Base-by-base conservation (phyloP, 37 sponge, comb jelly and placozoan species). In the Petrosia ficiformis region DNA sequence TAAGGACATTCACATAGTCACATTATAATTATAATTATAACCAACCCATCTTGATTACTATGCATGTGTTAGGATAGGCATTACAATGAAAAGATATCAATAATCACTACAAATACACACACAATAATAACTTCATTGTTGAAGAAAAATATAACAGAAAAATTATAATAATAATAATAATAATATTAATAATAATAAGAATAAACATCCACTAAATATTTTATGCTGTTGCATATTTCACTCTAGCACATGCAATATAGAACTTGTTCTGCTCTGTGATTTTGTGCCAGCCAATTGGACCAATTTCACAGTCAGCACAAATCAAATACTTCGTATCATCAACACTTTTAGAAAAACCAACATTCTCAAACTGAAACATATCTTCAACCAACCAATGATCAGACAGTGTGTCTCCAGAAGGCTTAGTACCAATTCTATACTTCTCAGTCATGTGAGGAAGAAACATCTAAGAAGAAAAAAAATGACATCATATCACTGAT, bases 281-380 rank as follows among this genome's bases (percentile, higher is more conserved):
- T 39, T 89, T 79, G 43, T 91, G 87, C 86, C 86, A 90, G n/a
- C 99, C 99, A 43, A 99, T 79, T 0, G 99, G 99, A 2, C 99
- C 99, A 4, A 95, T 86, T 81, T 99, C 99, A 68, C 99, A 99
- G 74, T 99, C 99, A 3, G 99, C 96, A 89, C 99, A 99, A 8
- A 87, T 76, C 36, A 99, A 73, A 74, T 87, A 99, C 79, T 93
- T 84, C 59, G 76, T 66, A 3, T 71, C 76, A 1, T 77, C 83
- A 33, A 96, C 92, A 32, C 77, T 71, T 57, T 89, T 87, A 19
- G 97, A 84, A 67, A 99, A 90, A 4, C 99, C 99, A 37, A 99
- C 83, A 76, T 99, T 99, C 76, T 99, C 99, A 77, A 99, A 99
- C n/a, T 87, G 77, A 72, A 86, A 86, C 87, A 99, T 87, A 65